phyloP scores from a whole-genome alignment of 2,888 invertebrate genomes.

The Omphaloscelis lunosa region DNA sequence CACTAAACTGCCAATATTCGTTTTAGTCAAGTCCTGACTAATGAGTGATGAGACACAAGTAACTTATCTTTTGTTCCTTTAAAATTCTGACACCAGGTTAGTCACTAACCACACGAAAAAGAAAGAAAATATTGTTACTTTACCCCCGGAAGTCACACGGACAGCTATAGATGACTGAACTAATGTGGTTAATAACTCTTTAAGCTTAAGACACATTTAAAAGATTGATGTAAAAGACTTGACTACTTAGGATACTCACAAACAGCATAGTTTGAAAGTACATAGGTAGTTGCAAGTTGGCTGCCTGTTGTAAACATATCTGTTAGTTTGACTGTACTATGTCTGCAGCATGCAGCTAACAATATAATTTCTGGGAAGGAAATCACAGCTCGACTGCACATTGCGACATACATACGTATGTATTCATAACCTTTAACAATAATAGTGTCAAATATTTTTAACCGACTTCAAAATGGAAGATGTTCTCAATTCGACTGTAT shows the following conservation, averaged over 20 bases:
- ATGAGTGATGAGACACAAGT: background rate
- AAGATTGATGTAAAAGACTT: background rate
- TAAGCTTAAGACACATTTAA: background rate
- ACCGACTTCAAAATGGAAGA: no score
- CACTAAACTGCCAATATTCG: background rate
- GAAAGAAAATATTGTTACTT: no score
- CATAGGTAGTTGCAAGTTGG: background rate
- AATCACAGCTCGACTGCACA: slow-evolving; percentile 23
- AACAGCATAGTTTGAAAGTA: background rate
- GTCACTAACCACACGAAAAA: no score
- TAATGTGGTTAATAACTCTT: background rate
- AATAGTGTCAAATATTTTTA: no score
- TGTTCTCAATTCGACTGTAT: no score
- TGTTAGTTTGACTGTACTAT: slow-evolving; percentile 22
- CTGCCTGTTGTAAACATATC: background rate
- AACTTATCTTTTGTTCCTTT: no score
- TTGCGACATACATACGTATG: background rate
- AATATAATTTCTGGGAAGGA: slow-evolving; percentile 31
- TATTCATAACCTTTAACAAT: background rate
- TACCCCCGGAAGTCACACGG: background rate
- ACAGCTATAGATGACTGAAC: background rate
- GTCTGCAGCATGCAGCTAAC: slow-evolving; percentile 42
- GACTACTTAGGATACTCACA: background rate
- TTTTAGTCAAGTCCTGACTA: background rate
- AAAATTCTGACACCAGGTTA: no score